phyloP scores from a whole-genome alignment of 1,140 invertebrate species.

The Heliothis subflexa region DNA sequence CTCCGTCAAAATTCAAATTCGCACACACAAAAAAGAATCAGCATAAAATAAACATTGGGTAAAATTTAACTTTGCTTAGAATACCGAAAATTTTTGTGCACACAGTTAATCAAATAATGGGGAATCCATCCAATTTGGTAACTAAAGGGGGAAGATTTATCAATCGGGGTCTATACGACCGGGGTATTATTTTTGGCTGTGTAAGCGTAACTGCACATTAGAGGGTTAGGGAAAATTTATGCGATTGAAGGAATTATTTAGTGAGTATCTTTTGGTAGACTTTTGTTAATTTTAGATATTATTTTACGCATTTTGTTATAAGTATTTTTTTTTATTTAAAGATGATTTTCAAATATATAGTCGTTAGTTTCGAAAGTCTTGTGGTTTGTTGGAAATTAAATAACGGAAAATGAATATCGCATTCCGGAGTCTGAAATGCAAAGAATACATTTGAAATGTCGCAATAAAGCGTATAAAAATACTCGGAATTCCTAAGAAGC shows the following conservation, averaged over 20 bases:
- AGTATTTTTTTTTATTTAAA: neutral
- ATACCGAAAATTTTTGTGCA: slow-evolving; percentile 6
- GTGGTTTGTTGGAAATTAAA: too few species aligned
- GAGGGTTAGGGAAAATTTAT: slow-evolving; percentile 74
- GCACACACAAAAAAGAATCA: neutral
- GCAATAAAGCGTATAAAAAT: slow-evolving; percentile 5
- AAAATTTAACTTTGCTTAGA: neutral
- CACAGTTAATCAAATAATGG: slow-evolving; percentile 39
- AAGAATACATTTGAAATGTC: too few species aligned
- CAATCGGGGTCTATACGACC: slow-evolving; percentile 65
- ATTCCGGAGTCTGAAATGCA: too few species aligned
- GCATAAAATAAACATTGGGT: neutral
- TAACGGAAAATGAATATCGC: too few species aligned
- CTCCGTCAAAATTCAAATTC: neutral
- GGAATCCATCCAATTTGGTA: slow-evolving; percentile 53
- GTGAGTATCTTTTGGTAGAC: neutral
- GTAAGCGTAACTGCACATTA: slow-evolving; percentile 74
- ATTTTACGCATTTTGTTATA: neutral
- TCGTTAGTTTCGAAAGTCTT: too few species aligned
- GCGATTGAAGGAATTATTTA: slow-evolving; percentile 5
- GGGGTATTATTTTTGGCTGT: slow-evolving; percentile 73
- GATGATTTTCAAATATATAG: too few species aligned
- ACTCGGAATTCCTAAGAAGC: neutral
- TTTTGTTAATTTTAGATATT: neutral
- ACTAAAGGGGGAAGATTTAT: slow-evolving; percentile 72